Evolutionary conservation across 2,888 invertebrate species (phyloP).

Genomic region (Melanargia galathea): DNA sequence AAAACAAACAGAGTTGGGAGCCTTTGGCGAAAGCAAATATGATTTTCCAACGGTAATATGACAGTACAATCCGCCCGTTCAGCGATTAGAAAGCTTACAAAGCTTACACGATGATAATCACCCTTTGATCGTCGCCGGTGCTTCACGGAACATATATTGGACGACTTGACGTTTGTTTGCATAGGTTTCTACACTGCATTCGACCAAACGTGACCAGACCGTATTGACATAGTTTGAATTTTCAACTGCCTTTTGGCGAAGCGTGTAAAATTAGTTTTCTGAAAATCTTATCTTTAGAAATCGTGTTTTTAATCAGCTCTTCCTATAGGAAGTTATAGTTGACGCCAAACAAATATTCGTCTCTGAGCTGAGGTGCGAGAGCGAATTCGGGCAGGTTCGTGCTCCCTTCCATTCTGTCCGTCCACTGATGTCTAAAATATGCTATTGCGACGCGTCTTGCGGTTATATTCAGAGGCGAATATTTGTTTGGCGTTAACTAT

Average conservation of each 20-base stretch:
- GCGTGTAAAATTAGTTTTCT: too few relatives aligned
- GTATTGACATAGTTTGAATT: background rate
- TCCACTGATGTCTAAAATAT: too few relatives aligned
- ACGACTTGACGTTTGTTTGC: constrained; percentile 40
- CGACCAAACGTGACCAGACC: background rate
- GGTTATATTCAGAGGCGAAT: too few relatives aligned
- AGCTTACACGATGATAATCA: constrained; percentile 48
- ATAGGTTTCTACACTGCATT: background rate
- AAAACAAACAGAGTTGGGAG: constrained; percentile 5
- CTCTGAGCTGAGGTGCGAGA: too few relatives aligned
- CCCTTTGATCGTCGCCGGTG: constrained; percentile 50
- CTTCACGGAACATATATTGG: constrained; percentile 49
- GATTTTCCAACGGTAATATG: constrained; percentile 3
- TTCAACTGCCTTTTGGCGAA: background rate
- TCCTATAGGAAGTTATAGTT: too few relatives aligned
- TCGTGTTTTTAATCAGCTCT: too few relatives aligned
- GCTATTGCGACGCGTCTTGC: too few relatives aligned
- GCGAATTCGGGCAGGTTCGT: too few relatives aligned
- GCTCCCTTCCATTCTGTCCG: too few relatives aligned
- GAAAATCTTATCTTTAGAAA: too few relatives aligned
- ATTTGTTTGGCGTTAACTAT: too few relatives aligned
- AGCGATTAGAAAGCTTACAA: constrained; percentile 44
- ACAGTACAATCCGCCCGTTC: constrained; percentile 2
- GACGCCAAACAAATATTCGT: too few relatives aligned
- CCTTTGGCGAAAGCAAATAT: constrained; percentile 5